Evolutionary conservation across 2,797 vertebrate genomes (phyloP).

Genomic region (Leucoraja ocellata): DNA sequence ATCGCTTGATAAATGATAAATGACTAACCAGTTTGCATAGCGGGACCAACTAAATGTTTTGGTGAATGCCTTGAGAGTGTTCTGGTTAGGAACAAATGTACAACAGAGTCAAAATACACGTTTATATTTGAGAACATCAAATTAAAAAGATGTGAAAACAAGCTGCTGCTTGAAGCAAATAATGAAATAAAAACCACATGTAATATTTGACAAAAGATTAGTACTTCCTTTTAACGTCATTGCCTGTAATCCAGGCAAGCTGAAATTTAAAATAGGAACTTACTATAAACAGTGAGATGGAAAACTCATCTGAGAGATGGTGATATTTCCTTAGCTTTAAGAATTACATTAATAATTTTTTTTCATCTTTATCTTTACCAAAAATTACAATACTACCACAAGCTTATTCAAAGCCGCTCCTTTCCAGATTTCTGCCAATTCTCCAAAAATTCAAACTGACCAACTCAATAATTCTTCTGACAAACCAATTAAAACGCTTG

Average conservation of each 20-base stretch:
- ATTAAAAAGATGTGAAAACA: neutral
- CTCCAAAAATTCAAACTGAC: neutral
- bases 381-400: neutral
- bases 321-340: neutral
- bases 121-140: neutral
- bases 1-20: conserved; percentile 37
- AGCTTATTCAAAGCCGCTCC: neutral
- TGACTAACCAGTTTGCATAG: conserved; percentile 14
- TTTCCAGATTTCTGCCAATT: conserved; percentile 7
- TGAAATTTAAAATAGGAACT: neutral
- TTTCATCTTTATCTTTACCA: neutral
- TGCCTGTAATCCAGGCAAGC: neutral
- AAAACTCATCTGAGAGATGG: neutral
- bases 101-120: neutral
- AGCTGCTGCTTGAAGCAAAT: neutral
- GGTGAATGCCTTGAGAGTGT: neutral
- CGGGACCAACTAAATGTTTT: neutral
- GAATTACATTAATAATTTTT: neutral
- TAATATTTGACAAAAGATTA: neutral
- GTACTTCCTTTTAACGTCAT: neutral
- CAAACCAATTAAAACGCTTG: neutral
- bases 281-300: neutral
- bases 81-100: neutral
- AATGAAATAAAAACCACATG: neutral
- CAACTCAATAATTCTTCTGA: conserved; percentile 25